Evolutionary conservation across 2,113 vertebrate species (phyloP), one percentile per base, ranked within the genome.

Genomic region (Tretioscincus oriximinensis): DNA sequence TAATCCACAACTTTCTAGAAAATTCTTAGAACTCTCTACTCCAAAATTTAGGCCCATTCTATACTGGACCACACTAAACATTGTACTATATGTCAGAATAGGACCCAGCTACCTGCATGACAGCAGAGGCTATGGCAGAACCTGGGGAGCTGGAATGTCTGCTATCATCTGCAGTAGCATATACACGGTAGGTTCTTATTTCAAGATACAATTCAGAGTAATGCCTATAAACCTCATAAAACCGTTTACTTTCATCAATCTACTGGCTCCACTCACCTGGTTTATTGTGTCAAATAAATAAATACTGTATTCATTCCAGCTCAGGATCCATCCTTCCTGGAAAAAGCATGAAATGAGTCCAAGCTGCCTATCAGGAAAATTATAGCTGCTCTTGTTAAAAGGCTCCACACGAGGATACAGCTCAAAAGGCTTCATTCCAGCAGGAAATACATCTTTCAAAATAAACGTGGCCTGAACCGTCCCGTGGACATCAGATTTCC

Each of bases 281-380:
- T 96, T 97, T 64, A 96, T 10, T 28, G 94, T 97, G 90, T 99
- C 98, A 2, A 99, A 83, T 29, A 99, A 93, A 82, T 98, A 99
- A 85, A 99, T 91, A 75, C 98, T 98, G 85, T 99, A 98, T 81
- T 99, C 98, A 0, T 99, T 99, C 98, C 98, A 99, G 89, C 96
- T 99, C 84, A 99, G 88, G 77, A 99, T 95, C 98, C 98, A 99
- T 81, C 97, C 97, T 18, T 98, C 97, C 82, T 86, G 94, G 49
- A 96, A 95, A 90, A 99, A 99, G 69, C 97, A 99, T 0, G 94
- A 96, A 54, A 99, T 88, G 26, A 98, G 92, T 12, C 98, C 98
- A 12, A 99, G 93, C 88, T 98, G 97, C 64, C 95, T 94, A 78
- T 99, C 98, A 2, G 94, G 86, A 7, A 93, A 93, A 81, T 92